Evolutionary conservation across 2,797 vertebrate genomes (phyloP), one percentile per base, ranked within the genome.

Genomic region (Acanthurus lineatus): DNA sequence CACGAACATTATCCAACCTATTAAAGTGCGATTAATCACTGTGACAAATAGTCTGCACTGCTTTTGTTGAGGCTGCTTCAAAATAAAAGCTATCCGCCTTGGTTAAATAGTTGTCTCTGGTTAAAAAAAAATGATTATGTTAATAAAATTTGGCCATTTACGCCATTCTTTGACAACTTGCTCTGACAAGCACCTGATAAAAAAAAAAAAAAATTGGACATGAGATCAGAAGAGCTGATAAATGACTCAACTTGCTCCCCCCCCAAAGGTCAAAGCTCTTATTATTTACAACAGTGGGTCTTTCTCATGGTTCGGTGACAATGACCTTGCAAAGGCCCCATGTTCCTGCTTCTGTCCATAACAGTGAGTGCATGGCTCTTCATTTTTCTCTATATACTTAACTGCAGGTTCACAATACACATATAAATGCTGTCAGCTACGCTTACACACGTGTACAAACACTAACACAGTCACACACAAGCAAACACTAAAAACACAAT

Each of bases 231-330:
- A 70, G n/a, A 58, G 81, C 74, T 89, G 88, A 93, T 88, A 75
- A 91, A 92, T 87, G 64, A 71, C 81, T 81, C 77, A 69, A 88
- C 81, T 72, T 67, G 73, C 60, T 82, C 4, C 28, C 68, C 69
- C 25, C 51, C 85, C 74, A 92, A 91, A 93, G 92, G 92, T 93
- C 92, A 91, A 22, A 68, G 79, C 86, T 90, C 85, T 88, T 83
- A 85, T 92, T 89, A 93, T 90, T 92, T 91, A 92, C 85, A 82
- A 86, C 89, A 85, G 38, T 54, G 79, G 64, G 83, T 89, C 87
- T 90, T 85, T 91, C 91, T 94, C 90, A 94, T 69, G 81, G 80
- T 68, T 87, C 87, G 42, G 45, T 82, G 88, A 83, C 77, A 73
- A 67, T 91, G 92, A 94, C 92, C 94, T 94, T 92, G 90, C 79